Base-by-base conservation (phyloP, 2,113 vertebrate genomes). In the Hemichromis elongatus region DNA sequence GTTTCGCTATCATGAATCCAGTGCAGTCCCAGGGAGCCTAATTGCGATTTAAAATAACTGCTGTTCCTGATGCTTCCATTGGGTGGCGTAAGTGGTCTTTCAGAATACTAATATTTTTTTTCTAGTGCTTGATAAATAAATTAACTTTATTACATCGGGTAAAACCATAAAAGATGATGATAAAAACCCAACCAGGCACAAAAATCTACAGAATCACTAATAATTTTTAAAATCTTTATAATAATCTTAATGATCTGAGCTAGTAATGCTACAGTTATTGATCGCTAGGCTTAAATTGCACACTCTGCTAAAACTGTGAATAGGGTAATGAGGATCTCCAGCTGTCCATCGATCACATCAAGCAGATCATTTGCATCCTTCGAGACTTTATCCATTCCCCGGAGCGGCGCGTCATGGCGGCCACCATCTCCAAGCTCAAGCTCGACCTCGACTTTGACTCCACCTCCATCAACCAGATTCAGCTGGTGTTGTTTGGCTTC, bases 361-460 rank as follows among this genome's bases (percentile, higher is more conserved):
- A 98, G 87, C 97, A 98, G 93, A 97, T 99, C 89, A 99, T 99
- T 95, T 97, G 95, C 77, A 98, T 98, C 93, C 95, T 99, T 47
- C 96, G 98, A 80, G 97, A 99, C 95, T 99, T 99, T 93, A 98
- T 99, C 86, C 97, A 93, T 30, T 98, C 96, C 88, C 98, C 98
- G 0, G 97, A 99, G 95, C 95, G 96, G 54, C 97, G 97, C n/a
- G 97, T 98, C 89, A 98, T 99, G 98, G 98, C 97, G 2, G 97
- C 96, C 85, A 99, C 96, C 66, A 98, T 99, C 94, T 97, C 97
- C 83, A 98, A 98, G 68, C 85, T 99, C 70, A 99, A 99, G 91
- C 94, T 97, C 89, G 98, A 98, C 93, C 96, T 99, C 75, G 97
- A 98, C 88, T 99, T 99, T 11, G 97, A 99, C 95, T 98, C 97